These are phyloP conservation scores for Drosophila trapezifrons DNA, from an alignment of 1,140 invertebrate species.

Conservation along the genomic window DNA sequence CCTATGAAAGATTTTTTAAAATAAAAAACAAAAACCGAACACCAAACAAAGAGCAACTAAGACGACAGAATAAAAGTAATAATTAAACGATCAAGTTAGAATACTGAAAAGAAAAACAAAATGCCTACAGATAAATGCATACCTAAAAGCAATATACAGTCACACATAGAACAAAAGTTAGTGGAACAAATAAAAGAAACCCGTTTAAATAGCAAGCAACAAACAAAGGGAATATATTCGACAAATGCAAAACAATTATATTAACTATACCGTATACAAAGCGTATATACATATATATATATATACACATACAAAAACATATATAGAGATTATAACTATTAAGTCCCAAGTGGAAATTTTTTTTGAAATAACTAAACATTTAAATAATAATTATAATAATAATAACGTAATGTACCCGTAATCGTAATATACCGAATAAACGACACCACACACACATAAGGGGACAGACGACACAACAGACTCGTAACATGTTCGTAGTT, in stretches of 20 bases:
- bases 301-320: constrained; percentile 45
- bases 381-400: constrained; percentile 31
- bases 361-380: constrained; percentile 60
- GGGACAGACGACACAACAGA: not conserved
- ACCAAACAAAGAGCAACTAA: constrained; percentile 24
- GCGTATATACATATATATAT: constrained; percentile 60
- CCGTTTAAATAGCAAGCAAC: constrained; percentile 40
- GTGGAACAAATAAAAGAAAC: constrained; percentile 57
- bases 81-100: constrained; percentile 22
- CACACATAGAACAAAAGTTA: constrained; percentile 58
- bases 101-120: constrained; percentile 31
- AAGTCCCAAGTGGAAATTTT: constrained; percentile 58
- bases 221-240: constrained; percentile 59
- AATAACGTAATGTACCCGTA: constrained; percentile 33
- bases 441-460: constrained; percentile 57
- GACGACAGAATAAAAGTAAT: constrained; percentile 25
- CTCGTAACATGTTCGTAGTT: constrained; percentile 19
- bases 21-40: constrained; percentile 29
- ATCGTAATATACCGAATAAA: constrained; percentile 51
- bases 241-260: constrained; percentile 48
- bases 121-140: constrained; percentile 48
- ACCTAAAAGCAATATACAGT: constrained; percentile 70
- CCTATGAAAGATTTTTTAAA: constrained; percentile 74
- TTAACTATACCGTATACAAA: constrained; percentile 71
- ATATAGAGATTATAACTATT: constrained; percentile 34